phyloP scores from a whole-genome alignment of 2,113 vertebrate genomes.

The Ammodramus savannarum region DNA sequence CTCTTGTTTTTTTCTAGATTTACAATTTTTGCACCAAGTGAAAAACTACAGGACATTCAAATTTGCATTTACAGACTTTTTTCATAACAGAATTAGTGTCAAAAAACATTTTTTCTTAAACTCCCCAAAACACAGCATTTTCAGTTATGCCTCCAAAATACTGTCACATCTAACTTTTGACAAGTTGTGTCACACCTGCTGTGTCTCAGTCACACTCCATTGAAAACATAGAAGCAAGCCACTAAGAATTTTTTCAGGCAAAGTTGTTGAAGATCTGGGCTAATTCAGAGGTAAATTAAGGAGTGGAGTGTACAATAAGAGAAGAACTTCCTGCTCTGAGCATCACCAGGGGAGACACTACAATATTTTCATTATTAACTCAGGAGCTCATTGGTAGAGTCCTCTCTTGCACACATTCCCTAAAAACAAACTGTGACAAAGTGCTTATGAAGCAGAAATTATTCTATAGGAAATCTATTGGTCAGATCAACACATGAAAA shows the following conservation, averaged over 20 bases:
- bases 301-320: not conserved
- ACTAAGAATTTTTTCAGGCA: not conserved
- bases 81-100: not conserved
- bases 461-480: not conserved
- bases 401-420: not conserved
- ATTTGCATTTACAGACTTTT: not conserved
- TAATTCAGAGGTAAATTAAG: not conserved
- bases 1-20: not conserved
- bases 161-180: not conserved
- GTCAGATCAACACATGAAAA: not conserved
- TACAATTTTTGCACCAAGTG: not conserved
- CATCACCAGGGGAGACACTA: not conserved
- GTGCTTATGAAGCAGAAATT: not conserved
- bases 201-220: not conserved
- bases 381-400: not conserved
- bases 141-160: not conserved
- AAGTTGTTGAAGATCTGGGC: not conserved
- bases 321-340: not conserved
- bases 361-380: not conserved
- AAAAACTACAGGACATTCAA: not conserved
- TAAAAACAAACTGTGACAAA: not conserved
- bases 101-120: not conserved
- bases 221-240: not conserved
- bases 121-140: not conserved
- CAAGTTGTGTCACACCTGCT: not conserved